Evolutionary conservation across 2,888 invertebrate species (phyloP), one percentile per base, ranked within the genome.

Genomic region (Meghimatium bilineatum): DNA sequence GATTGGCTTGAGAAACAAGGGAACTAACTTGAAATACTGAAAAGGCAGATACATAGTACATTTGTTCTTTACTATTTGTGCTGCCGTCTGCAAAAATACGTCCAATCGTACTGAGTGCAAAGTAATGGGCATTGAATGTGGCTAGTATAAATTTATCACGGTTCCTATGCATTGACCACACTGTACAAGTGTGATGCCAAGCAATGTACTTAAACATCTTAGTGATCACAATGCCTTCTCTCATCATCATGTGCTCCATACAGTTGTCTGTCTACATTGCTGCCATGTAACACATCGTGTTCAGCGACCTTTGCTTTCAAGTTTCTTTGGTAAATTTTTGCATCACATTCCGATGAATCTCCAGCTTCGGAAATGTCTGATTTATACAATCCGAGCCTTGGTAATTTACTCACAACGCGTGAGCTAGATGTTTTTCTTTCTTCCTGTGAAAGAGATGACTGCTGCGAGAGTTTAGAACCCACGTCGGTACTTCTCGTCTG

Each of bases 141-240:
- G n/a, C n/a, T n/a, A n/a, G n/a, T n/a, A n/a, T n/a, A n/a, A n/a
- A n/a, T n/a, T n/a, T n/a, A n/a, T n/a, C n/a, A n/a, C n/a, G n/a
- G n/a, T n/a, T n/a, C n/a, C n/a, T n/a, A n/a, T n/a, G n/a, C n/a
- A n/a, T n/a, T n/a, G n/a, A n/a, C n/a, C n/a, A n/a, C n/a, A n/a
- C n/a, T n/a, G n/a, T n/a, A n/a, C n/a, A n/a, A n/a, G n/a, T n/a
- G n/a, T 63, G 29, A 63, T 23, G 12, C 26, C 3, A 63, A 63
- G n/a, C 8, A 63, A n/a, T 63, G 29, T 63, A 63, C 2, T 83
- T 69, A 83, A 44, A 78, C 69, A 56, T 78, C 78, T 1, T 77
- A 83, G 38, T 83, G 71, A 1, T n/a, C 78, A 69, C 77, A 71
- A 23, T 83, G 56, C 20, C 63, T 34, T 29, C 29, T 49, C 67